Conservation (phyloP, 2,113 vertebrate genomes). For the Echinops telfairi region DNA sequence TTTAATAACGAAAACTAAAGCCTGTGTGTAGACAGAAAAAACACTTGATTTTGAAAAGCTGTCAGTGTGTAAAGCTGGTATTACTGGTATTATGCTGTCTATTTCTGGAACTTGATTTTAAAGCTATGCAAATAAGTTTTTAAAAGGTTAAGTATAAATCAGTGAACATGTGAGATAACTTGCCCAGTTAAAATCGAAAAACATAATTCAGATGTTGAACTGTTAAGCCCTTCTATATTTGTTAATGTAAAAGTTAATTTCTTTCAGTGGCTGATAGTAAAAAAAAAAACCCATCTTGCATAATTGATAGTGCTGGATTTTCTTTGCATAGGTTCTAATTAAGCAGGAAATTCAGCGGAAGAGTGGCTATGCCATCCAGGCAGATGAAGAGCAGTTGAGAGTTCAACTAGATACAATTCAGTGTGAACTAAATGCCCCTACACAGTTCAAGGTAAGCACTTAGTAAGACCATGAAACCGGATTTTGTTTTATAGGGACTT, state of each 20-base stretch:
- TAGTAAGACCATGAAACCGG: background rate
- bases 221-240: background rate
- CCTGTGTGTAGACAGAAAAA: background rate
- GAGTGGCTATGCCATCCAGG: constrained; percentile 97
- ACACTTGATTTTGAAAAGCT: background rate
- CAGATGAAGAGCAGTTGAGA: constrained; percentile 97
- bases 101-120: background rate
- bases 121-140: background rate
- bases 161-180: background rate
- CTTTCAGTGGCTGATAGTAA: background rate
- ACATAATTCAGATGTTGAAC: constrained; percentile 1
- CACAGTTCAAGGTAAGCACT: constrained; percentile 95
- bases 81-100: background rate
- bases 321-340: constrained; percentile 92
- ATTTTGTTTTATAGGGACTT: background rate
- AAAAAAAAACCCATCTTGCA: background rate
- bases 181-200: background rate
- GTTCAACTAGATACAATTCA: constrained; percentile 98
- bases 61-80: background rate
- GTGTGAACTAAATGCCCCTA: constrained; percentile 97
- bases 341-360: constrained; percentile 99
- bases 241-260: constrained; percentile 8
- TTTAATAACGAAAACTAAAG: background rate
- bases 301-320: background rate
- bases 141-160: background rate